Conservation (phyloP, 2,888 invertebrate species). For the Agonopterix arenella region DNA sequence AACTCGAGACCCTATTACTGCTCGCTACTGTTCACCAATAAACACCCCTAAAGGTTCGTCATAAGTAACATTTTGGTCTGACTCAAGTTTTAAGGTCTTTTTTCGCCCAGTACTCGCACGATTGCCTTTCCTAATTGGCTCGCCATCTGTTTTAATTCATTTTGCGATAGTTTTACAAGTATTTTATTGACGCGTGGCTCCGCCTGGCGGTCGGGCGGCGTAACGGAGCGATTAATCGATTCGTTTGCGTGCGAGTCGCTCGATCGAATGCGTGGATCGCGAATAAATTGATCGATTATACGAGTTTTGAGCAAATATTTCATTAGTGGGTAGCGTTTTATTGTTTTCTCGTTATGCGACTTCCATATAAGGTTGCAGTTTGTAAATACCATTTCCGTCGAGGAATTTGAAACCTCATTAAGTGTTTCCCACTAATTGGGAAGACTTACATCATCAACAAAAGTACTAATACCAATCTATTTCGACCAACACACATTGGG, state of each 20-base stretch:
- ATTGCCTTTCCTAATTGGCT: slow-evolving; percentile 75
- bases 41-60: slow-evolving; percentile 29
- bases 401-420: slow-evolving; percentile 9
- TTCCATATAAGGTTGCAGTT: slow-evolving; percentile 14
- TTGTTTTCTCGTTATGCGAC: slow-evolving; percentile 23
- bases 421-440: neutral
- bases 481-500: slow-evolving; percentile 15
- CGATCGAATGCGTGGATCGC: slow-evolving; percentile 43
- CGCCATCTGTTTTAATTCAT: slow-evolving; percentile 75
- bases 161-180: slow-evolving; percentile 76
- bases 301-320: slow-evolving; percentile 46
- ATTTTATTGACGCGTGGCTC: slow-evolving; percentile 75
- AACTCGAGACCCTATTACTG: slow-evolving; percentile 65
- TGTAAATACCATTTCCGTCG: slow-evolving; percentile 12
- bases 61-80: slow-evolving; percentile 36
- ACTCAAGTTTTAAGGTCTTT: slow-evolving; percentile 43
- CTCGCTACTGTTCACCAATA: slow-evolving; percentile 25
- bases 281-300: slow-evolving; percentile 49
- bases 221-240: slow-evolving; percentile 72
- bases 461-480: neutral
- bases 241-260: slow-evolving; percentile 64
- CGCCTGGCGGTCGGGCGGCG: slow-evolving; percentile 60
- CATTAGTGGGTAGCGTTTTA: slow-evolving; percentile 29
- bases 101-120: slow-evolving; percentile 69
- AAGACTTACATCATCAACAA: slow-evolving; percentile 2